Conservation (phyloP, 2,113 vertebrate genomes). For the Trichechus manatus region DNA sequence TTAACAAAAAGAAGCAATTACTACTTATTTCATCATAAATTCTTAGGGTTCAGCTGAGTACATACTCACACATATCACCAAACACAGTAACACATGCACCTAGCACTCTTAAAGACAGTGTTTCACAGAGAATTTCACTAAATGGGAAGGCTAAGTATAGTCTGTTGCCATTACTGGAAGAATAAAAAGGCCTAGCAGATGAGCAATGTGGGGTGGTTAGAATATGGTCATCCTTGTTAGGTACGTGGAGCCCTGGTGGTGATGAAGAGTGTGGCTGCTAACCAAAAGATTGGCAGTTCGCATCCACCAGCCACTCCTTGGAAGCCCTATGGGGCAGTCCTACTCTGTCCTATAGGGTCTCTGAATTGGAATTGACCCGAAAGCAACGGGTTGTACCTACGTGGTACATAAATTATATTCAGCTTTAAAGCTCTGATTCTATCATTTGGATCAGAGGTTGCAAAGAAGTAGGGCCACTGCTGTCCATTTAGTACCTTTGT, state of each 20-base stretch:
- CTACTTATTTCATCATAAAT: conserved; percentile 38
- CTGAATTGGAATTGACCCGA: no score
- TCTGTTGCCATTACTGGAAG: neutral
- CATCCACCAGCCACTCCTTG: no score
- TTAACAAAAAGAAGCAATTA: neutral
- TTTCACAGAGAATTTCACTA: neutral
- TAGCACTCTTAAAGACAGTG: neutral
- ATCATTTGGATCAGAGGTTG: neutral
- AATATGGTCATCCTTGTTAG: neutral
- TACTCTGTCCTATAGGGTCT: no score
- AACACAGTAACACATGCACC: neutral
- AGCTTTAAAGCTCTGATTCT: neutral
- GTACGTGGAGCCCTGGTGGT: neutral
- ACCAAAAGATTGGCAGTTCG: no score
- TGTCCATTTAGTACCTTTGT: neutral
- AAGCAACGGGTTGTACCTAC: no score
- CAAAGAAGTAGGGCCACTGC: neutral
- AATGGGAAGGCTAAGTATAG: neutral
- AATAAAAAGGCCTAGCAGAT: neutral
- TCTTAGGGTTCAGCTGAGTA: neutral
- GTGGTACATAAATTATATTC: neutral
- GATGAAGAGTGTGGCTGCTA: no score
- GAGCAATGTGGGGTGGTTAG: neutral
- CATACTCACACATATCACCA: neutral
- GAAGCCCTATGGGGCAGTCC: no score